Percentiles rank a stretch among this genome's conserved stretches.
Conservation (phyloP, 2,888 invertebrate genomes). For the Erpobdella octoculata region DNA sequence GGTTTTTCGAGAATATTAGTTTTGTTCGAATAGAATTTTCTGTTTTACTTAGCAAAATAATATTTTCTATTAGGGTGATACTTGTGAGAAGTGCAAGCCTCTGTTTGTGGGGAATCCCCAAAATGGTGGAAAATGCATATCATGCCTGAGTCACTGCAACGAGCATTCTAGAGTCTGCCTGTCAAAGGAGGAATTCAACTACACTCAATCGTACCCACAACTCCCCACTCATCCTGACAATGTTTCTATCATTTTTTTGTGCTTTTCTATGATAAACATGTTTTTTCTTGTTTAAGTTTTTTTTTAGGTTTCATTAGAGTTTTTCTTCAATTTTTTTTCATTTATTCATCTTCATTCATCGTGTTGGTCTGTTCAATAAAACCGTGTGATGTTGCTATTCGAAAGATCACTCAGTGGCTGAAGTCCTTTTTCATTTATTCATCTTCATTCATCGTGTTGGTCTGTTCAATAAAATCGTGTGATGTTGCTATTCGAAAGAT, state of each 20-base stretch:
- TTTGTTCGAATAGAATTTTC: too few species aligned
- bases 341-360: slow-evolving; percentile 25
- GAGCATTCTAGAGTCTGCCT: slow-evolving; percentile 63
- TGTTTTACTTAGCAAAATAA: too few species aligned
- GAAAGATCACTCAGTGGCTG: slow-evolving; percentile 23
- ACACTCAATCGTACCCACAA: background rate
- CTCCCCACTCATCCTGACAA: slow-evolving; percentile 19
- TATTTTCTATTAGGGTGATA: slow-evolving; percentile 45
- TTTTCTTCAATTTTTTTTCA: background rate
- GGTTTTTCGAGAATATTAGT: too few species aligned
- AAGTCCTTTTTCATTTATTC: slow-evolving; percentile 23
- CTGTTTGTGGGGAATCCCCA: slow-evolving; percentile 82
- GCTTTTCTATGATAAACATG: background rate
- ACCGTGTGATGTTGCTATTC: background rate
- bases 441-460: background rate
- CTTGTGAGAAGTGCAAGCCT: slow-evolving; percentile 81
- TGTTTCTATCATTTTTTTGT: slow-evolving; percentile 10
- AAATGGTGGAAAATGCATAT: slow-evolving; percentile 72
- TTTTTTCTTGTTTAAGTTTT: background rate
- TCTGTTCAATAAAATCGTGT: background rate
- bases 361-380: background rate
- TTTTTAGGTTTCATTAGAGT: background rate
- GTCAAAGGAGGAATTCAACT: slow-evolving; percentile 25
- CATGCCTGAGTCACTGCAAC: slow-evolving; percentile 80
- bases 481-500: background rate